These are phyloP conservation scores for Platypus cylindrus DNA, from an alignment of 2,888 invertebrate species.

Conservation along the genomic window DNA sequence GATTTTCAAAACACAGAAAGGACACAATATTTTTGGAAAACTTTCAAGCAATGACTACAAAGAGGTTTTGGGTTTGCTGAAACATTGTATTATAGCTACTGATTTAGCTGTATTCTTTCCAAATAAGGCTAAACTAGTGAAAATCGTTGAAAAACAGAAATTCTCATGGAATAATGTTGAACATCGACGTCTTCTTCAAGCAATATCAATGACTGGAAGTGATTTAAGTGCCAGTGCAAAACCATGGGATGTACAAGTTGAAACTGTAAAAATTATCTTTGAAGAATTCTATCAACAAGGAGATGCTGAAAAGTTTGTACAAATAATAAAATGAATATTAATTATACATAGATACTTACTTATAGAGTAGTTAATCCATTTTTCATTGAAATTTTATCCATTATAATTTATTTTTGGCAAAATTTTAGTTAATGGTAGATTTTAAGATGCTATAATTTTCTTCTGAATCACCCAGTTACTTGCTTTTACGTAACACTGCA, in stretches of 20 bases:
- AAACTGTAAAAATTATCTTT: slow-evolving; percentile 68
- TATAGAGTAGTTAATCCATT: too few relatives aligned
- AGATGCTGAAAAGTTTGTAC: slow-evolving; percentile 30
- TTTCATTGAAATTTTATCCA: too few relatives aligned
- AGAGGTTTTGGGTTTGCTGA: slow-evolving; percentile 59
- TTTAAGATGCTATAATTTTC: too few relatives aligned
- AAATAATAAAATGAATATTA: not conserved
- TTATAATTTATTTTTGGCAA: too few relatives aligned
- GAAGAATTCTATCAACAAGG: slow-evolving; percentile 70
- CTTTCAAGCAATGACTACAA: slow-evolving; percentile 61
- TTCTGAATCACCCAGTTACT: too few relatives aligned
- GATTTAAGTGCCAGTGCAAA: slow-evolving; percentile 76
- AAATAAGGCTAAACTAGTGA: slow-evolving; percentile 51
- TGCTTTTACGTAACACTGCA: too few relatives aligned
- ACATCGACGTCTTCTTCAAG: slow-evolving; percentile 59
- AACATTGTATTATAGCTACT: slow-evolving; percentile 75
- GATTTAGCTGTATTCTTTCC: slow-evolving; percentile 73
- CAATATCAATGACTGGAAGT: slow-evolving; percentile 71
- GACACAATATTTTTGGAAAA: slow-evolving; percentile 72
- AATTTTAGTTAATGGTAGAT: too few relatives aligned
- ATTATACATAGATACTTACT: too few relatives aligned
- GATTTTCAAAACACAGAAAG: slow-evolving; percentile 44
- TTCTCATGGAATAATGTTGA: slow-evolving; percentile 54
- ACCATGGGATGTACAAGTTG: slow-evolving; percentile 69
- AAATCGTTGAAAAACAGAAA: slow-evolving; percentile 38